Conservation (phyloP, 1,140 invertebrate genomes). For the Eciton burchellii region DNA sequence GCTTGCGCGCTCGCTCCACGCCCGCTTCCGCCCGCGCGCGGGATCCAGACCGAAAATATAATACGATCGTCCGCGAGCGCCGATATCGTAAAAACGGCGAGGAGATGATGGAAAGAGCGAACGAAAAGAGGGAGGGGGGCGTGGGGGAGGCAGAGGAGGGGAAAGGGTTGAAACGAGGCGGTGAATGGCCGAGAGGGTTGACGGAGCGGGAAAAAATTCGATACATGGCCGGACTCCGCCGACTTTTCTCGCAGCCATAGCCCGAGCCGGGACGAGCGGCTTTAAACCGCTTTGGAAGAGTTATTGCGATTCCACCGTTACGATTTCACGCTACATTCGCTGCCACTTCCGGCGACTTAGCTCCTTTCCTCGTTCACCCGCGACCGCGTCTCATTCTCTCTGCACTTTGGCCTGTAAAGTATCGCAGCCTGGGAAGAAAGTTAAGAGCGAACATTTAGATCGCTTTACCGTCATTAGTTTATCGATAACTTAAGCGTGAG, state of each 20-base stretch:
- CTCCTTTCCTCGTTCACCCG: neutral
- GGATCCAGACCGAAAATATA: slow-evolving; percentile 37
- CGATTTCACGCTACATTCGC: slow-evolving; percentile 68
- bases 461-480: neutral
- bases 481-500: neutral
- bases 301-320: slow-evolving; percentile 65
- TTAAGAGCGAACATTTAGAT: neutral
- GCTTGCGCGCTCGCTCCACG: slow-evolving; percentile 29
- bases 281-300: slow-evolving; percentile 71
- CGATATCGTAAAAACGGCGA: slow-evolving; percentile 54
- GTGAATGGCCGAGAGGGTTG: neutral
- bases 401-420: slow-evolving; percentile 27
- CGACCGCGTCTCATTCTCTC: slow-evolving; percentile 5
- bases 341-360: slow-evolving; percentile 48
- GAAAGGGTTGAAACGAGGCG: neutral
- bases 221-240: slow-evolving; percentile 32
- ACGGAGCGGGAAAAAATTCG: slow-evolving; percentile 33
- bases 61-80: slow-evolving; percentile 41
- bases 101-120: slow-evolving; percentile 20
- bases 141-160: neutral
- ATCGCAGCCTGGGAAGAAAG: neutral
- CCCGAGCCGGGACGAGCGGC: slow-evolving; percentile 13
- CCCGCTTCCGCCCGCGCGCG: neutral
- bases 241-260: slow-evolving; percentile 28
- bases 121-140: neutral